These are phyloP conservation scores for Antitype chi DNA, from an alignment of 2,888 invertebrate genomes.

Conservation along the genomic window DNA sequence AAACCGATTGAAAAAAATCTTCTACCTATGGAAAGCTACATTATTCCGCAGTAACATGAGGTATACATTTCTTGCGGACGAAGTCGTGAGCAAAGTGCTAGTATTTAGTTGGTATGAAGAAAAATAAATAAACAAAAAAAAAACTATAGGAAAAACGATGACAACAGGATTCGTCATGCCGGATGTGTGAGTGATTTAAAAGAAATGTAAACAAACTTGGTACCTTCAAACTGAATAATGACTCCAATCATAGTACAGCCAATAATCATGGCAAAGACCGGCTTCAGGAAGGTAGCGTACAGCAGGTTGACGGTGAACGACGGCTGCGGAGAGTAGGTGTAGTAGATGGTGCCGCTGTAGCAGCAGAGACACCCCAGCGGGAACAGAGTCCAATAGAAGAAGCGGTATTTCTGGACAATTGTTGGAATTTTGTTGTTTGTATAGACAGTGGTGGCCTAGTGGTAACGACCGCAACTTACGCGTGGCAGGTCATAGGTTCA, in stretches of 20 bases:
- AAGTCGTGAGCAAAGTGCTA: too few relatives aligned
- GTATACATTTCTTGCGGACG: too few relatives aligned
- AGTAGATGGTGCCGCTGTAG: constrained; percentile 70
- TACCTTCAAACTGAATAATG: constrained; percentile 69
- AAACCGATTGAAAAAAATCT: too few relatives aligned
- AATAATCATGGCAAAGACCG: constrained; percentile 64
- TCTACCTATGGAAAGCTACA: too few relatives aligned
- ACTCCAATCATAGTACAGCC: constrained; percentile 63
- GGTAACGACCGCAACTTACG: too few relatives aligned
- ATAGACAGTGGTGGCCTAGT: too few relatives aligned
- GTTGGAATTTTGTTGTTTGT: too few relatives aligned
- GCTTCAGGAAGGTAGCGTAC: constrained; percentile 68
- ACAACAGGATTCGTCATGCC: neutral
- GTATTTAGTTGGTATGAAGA: too few relatives aligned
- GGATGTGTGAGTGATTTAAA: neutral
- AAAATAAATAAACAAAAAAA: neutral
- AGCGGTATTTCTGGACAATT: constrained; percentile 72
- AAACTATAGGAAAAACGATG: neutral
- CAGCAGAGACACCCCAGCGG: constrained; percentile 57
- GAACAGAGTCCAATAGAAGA: constrained; percentile 64
- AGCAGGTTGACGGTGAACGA: constrained; percentile 54
- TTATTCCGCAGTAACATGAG: too few relatives aligned
- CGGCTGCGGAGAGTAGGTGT: constrained; percentile 52
- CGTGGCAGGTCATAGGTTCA: too few relatives aligned
- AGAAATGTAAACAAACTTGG: neutral